Conservation (phyloP, 2,888 invertebrate genomes). For the Papilio elwesi region DNA sequence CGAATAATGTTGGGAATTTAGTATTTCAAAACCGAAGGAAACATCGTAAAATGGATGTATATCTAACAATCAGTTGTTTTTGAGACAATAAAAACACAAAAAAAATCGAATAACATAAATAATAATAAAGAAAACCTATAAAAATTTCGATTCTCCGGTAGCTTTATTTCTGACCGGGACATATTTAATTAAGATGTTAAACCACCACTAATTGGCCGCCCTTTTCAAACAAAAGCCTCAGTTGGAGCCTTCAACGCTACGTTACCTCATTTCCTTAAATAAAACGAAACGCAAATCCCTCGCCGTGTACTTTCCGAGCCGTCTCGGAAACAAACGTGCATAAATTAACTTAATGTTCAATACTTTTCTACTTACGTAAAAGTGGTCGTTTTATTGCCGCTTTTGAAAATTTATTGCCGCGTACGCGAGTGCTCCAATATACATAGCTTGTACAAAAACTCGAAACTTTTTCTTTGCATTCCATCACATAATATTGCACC, state of each 20-base stretch:
- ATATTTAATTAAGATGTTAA: conserved; percentile 31
- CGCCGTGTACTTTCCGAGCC: conserved; percentile 62
- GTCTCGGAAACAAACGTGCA: conserved; percentile 77
- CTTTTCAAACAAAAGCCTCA: conserved; percentile 19
- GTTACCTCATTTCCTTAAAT: conserved; percentile 65
- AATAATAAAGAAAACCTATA: not conserved
- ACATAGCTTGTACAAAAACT: conserved; percentile 35
- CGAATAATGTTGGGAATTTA: too few species aligned
- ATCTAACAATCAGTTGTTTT: too few species aligned
- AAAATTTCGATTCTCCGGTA: not conserved
- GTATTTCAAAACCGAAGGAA: too few species aligned
- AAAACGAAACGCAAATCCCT: conserved; percentile 66
- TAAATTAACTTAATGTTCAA: conserved; percentile 82
- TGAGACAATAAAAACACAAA: too few species aligned
- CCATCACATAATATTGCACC: conserved; percentile 27
- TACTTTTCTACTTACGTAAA: conserved; percentile 80
- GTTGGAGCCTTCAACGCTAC: conserved; percentile 33
- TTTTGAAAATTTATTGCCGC: conserved; percentile 75
- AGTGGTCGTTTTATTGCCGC: conserved; percentile 78
- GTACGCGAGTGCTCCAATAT: conserved; percentile 54
- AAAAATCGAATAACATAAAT: too few species aligned
- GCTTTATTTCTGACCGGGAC: not conserved
- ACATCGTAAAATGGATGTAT: too few species aligned
- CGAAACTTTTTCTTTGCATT: conserved; percentile 45
- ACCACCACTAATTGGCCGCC: conserved; percentile 4